phyloP scores from a whole-genome alignment of 2,113 vertebrate genomes.

The Peromyscus californicus region DNA sequence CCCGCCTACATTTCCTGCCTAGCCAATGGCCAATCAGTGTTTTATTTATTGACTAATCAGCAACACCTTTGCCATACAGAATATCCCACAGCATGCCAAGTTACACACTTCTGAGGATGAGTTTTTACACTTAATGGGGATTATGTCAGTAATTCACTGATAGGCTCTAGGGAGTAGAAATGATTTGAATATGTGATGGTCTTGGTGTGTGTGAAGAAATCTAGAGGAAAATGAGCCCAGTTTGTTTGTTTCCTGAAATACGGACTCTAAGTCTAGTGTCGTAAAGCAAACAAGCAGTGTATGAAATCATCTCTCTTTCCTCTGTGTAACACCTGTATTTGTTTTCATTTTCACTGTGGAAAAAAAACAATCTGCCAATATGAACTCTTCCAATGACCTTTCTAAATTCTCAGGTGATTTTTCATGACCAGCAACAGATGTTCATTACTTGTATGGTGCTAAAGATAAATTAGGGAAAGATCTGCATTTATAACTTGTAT shows the following conservation, averaged over 20 bases:
- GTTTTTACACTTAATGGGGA: not conserved
- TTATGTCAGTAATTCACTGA: not conserved
- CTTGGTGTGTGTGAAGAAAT: not conserved
- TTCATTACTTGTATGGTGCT: not conserved
- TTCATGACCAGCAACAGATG: not conserved
- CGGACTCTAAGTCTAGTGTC: not conserved
- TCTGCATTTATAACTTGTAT: not conserved
- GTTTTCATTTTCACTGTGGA: not conserved
- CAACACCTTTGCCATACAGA: too few species aligned
- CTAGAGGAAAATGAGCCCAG: not conserved
- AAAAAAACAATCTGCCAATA: not conserved
- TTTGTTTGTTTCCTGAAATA: not conserved
- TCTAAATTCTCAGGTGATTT: slow-evolving; percentile 1
- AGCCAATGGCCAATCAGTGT: too few species aligned
- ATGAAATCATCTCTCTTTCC: not conserved
- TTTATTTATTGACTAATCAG: too few species aligned
- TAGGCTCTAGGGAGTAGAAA: not conserved
- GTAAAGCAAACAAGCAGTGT: not conserved
- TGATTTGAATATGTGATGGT: not conserved
- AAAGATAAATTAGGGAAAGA: not conserved
- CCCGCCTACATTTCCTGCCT: too few species aligned
- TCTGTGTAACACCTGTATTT: not conserved
- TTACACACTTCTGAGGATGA: not conserved
- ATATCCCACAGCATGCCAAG: too few species aligned
- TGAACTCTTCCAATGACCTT: slow-evolving; percentile 20